Percentiles rank a stretch among this genome's conserved stretches.
Evolutionary conservation across 1,140 invertebrate genomes (phyloP).

Genomic region (Aphis gossypii): DNA sequence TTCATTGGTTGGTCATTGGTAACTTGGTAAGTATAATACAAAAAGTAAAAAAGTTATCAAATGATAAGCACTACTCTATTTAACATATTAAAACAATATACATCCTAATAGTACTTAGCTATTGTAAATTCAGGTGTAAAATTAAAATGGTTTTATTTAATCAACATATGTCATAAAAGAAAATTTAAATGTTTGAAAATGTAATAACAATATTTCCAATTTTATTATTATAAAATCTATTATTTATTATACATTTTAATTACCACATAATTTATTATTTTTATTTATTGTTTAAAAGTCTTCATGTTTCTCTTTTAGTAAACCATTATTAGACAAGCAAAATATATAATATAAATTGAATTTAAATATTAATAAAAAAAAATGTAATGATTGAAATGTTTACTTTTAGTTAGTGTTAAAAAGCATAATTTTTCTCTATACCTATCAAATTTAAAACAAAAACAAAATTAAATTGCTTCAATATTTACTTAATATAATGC

Average conservation of each 20-base stretch:
- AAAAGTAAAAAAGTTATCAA: background rate
- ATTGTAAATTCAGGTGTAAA: background rate
- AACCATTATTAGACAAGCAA: background rate
- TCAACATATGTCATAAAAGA: background rate
- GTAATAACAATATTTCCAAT: background rate
- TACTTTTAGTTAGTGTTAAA: background rate
- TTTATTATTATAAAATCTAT: background rate
- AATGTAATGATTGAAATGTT: background rate
- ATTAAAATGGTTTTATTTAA: constrained; percentile 1
- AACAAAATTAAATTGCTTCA: too few species aligned
- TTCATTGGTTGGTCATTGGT: background rate
- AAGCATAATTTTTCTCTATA: background rate
- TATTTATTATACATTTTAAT: background rate
- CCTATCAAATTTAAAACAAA: too few species aligned
- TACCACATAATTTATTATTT: background rate
- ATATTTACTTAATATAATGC: too few species aligned
- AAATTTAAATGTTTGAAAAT: background rate
- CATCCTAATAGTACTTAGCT: background rate
- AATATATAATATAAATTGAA: background rate
- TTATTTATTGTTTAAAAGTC: background rate
- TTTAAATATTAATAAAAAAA: background rate
- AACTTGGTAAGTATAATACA: background rate
- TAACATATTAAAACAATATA: background rate
- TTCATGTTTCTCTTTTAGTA: background rate
- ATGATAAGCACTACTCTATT: background rate